These are phyloP conservation scores for Dasyurus viverrinus DNA, from an alignment of 2,113 vertebrate species.

Conservation along the genomic window DNA sequence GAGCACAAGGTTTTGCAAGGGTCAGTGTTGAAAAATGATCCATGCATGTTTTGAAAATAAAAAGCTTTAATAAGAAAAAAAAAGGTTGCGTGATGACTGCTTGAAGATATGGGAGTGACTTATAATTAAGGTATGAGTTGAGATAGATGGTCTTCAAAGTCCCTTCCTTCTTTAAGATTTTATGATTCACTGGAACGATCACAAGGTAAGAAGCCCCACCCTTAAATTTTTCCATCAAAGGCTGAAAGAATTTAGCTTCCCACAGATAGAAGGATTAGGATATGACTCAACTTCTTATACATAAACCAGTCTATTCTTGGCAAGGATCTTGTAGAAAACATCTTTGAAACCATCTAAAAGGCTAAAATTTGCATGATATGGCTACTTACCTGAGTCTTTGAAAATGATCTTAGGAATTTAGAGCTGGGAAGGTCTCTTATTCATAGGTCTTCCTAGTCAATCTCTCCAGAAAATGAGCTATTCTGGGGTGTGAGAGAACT, in stretches of 20 bases:
- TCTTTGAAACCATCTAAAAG: background rate
- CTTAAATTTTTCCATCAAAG: background rate
- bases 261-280: background rate
- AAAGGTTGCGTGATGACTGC: background rate
- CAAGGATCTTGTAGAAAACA: background rate
- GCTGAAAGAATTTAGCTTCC: background rate
- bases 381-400: background rate
- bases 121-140: background rate
- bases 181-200: background rate
- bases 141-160: background rate
- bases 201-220: background rate
- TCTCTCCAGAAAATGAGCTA: background rate
- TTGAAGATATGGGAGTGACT: background rate
- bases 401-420: background rate
- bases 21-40: too few species aligned
- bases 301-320: background rate
- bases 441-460: background rate
- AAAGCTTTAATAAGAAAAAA: background rate
- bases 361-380: background rate
- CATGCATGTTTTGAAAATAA: too few species aligned
- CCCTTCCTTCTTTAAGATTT: background rate
- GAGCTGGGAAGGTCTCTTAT: background rate
- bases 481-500: background rate
- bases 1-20: too few species aligned
- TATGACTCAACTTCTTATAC: background rate